phyloP scores from a whole-genome alignment of 2,888 invertebrate species.

The Uloborus plumipes region DNA sequence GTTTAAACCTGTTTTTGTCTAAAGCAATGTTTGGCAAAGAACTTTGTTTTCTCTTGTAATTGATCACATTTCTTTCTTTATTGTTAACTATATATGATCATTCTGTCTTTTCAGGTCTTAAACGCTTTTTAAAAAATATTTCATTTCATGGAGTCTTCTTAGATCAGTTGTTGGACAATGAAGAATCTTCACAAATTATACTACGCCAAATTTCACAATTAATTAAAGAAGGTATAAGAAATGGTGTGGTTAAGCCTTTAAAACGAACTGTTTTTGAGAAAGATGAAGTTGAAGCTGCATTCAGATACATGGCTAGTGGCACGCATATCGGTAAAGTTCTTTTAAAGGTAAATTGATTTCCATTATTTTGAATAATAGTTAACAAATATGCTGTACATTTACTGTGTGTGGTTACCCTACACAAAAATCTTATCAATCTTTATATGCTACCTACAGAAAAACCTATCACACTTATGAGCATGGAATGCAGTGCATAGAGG shows the following conservation, averaged over 20 bases:
- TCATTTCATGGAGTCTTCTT: slow-evolving; percentile 75
- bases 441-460: no score
- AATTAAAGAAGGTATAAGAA: slow-evolving; percentile 71
- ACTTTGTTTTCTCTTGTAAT: no score
- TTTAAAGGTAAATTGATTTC: slow-evolving; percentile 71
- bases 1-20: no score
- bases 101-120: slow-evolving; percentile 29
- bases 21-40: no score
- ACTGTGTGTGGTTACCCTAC: no score
- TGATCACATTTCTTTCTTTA: no score
- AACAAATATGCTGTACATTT: no score
- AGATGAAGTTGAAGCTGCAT: slow-evolving; percentile 73
- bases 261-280: slow-evolving; percentile 71
- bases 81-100: no score
- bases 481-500: no score
- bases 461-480: no score
- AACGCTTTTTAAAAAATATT: slow-evolving; percentile 74
- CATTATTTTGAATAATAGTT: no score
- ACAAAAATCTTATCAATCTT: no score
- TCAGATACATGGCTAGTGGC: slow-evolving; percentile 75
- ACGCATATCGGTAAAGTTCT: slow-evolving; percentile 75
- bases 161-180: slow-evolving; percentile 72
- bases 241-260: slow-evolving; percentile 74
- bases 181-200: slow-evolving; percentile 73
- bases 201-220: slow-evolving; percentile 9